Evolutionary conservation across 2,888 invertebrate species (phyloP).

Genomic region (Endomychus coccineus): DNA sequence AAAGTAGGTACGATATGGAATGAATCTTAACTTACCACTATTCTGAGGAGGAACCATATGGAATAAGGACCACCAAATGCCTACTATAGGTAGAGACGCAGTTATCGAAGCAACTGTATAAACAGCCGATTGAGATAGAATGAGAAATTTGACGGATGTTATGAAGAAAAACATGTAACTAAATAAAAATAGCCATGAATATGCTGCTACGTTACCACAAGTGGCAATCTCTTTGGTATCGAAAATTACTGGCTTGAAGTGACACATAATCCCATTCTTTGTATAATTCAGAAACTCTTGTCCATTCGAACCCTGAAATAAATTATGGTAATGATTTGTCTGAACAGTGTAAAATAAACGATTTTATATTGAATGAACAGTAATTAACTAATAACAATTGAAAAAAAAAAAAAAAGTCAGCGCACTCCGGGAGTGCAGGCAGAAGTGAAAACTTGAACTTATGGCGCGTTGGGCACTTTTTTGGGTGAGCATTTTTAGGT

Average conservation of each 20-base stretch:
- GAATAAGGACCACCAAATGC: constrained; percentile 54
- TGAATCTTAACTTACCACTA: constrained; percentile 34
- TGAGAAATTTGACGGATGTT: constrained; percentile 47
- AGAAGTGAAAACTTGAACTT: no score
- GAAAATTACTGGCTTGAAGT: constrained; percentile 32
- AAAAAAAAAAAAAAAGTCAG: no score
- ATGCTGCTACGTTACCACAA: constrained; percentile 32
- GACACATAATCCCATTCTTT: constrained; percentile 37
- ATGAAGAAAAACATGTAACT: constrained; percentile 46
- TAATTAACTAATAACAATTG: no score
- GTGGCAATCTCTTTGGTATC: constrained; percentile 16
- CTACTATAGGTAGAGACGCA: constrained; percentile 48
- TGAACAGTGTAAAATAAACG: no score
- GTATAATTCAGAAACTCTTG: constrained; percentile 38
- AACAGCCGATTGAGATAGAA: constrained; percentile 51
- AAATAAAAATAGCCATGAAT: constrained; percentile 47
- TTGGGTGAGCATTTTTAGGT: no score
- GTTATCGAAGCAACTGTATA: constrained; percentile 50
- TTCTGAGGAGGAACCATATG: constrained; percentile 43
- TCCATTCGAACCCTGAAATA: constrained; percentile 29
- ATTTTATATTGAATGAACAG: no score
- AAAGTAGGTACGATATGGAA: no score
- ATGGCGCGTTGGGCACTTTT: no score
- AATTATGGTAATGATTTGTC: no score
- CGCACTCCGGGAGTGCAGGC: no score